These are phyloP conservation scores for Nasonia oneida DNA, from an alignment of 2,888 invertebrate genomes.

Conservation along the genomic window DNA sequence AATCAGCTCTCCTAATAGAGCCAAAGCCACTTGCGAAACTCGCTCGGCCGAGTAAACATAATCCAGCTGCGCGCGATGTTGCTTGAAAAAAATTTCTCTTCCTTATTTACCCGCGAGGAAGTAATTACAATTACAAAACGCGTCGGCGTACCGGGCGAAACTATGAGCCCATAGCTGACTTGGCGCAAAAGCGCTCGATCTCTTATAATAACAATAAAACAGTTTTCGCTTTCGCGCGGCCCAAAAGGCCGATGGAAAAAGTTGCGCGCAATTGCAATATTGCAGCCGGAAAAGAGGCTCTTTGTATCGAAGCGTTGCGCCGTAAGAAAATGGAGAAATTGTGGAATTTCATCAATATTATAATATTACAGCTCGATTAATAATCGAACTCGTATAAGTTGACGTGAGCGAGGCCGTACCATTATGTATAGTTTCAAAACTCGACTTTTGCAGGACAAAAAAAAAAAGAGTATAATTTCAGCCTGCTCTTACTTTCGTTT, in stretches of 20 bases:
- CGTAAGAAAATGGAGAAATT: neutral
- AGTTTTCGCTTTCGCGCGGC: slow-evolving; percentile 9
- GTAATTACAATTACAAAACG: slow-evolving; percentile 47
- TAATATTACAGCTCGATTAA: neutral
- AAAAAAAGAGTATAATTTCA: neutral
- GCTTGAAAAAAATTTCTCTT: slow-evolving; percentile 29
- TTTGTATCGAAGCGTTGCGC: neutral
- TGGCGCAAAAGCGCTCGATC: slow-evolving; percentile 17
- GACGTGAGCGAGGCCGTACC: neutral
- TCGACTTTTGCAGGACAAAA: neutral
- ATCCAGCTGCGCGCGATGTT: neutral
- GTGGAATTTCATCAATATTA: neutral
- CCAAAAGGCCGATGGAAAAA: slow-evolving; percentile 16
- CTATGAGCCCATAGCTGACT: slow-evolving; percentile 13
- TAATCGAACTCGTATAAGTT: neutral
- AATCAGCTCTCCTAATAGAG: slow-evolving; percentile 42
- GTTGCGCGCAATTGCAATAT: neutral
- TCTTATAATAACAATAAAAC: slow-evolving; percentile 20
- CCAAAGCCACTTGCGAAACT: slow-evolving; percentile 46
- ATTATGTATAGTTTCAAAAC: neutral
- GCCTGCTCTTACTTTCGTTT: neutral
- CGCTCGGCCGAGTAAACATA: slow-evolving; percentile 30
- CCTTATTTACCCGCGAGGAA: slow-evolving; percentile 23
- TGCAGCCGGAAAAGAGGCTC: neutral
- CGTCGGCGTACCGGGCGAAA: neutral